These are phyloP conservation scores for Hyaena hyaena DNA, from an alignment of 2,113 vertebrate species.

Conservation along the genomic window DNA sequence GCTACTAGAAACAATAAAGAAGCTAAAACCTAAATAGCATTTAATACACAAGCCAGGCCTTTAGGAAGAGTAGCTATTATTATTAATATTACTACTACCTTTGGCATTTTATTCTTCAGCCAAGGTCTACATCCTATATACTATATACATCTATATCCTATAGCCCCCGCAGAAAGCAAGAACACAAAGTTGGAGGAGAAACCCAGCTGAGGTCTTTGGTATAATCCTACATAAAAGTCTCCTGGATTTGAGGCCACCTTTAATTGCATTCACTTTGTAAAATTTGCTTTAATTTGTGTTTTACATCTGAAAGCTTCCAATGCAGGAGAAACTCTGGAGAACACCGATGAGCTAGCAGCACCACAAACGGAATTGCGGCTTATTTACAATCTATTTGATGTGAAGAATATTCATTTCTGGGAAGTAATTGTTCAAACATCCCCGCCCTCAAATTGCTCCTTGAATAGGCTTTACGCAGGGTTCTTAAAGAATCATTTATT, in stretches of 20 bases:
- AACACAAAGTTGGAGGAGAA: neutral
- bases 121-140: neutral
- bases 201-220: neutral
- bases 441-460: neutral
- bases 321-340: neutral
- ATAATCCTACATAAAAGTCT: neutral
- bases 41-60: neutral
- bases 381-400: neutral
- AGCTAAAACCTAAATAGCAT: neutral
- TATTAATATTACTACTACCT: neutral
- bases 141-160: too few species aligned
- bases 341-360: neutral
- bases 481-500: neutral
- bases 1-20: too few species aligned
- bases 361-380: neutral
- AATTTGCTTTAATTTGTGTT: neutral
- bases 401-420: neutral
- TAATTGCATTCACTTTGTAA: neutral
- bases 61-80: neutral
- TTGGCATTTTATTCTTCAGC: neutral
- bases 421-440: neutral
- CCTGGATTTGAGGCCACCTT: neutral
- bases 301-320: neutral
- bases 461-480: neutral
- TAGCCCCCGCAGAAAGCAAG: neutral